Percentiles rank a stretch among this genome's conserved stretches.
phyloP scores from a whole-genome alignment of 2,113 vertebrate genomes.

The Vulpes lagopus region DNA sequence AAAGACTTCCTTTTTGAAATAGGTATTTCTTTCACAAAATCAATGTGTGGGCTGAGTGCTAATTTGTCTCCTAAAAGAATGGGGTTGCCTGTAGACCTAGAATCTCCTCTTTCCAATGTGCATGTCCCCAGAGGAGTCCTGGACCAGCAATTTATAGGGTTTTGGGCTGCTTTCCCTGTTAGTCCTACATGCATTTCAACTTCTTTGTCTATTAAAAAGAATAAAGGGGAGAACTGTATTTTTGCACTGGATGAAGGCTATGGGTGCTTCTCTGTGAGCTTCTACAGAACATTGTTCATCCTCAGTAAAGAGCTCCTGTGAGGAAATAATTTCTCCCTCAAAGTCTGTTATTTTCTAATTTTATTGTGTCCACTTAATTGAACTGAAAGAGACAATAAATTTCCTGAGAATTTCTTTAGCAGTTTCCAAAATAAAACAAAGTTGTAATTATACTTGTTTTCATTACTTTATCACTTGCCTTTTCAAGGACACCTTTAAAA shows the following conservation, averaged over 20 bases:
- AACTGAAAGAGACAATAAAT: background rate
- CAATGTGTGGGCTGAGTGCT: background rate
- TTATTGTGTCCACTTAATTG: slow-evolving; percentile 55
- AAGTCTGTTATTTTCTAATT: background rate
- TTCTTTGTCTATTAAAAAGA: background rate
- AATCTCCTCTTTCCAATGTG: background rate
- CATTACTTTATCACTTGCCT: background rate
- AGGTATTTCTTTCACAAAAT: background rate
- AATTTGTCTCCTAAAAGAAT: background rate
- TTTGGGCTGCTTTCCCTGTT: background rate
- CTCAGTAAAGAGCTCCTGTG: background rate
- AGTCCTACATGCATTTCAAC: background rate
- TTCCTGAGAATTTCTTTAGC: slow-evolving; percentile 1
- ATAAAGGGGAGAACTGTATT: no score
- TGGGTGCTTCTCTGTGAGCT: background rate
- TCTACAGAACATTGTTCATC: background rate
- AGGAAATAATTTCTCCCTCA: slow-evolving; percentile 1
- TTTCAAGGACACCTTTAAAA: slow-evolving; percentile 15
- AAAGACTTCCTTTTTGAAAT: background rate
- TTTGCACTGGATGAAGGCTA: background rate
- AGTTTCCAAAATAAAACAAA: slow-evolving; percentile 50
- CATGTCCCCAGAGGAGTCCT: background rate
- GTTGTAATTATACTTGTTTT: slow-evolving; percentile 34
- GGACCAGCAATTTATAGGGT: background rate
- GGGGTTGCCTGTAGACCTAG: background rate